Evolutionary conservation across 2,797 vertebrate genomes (phyloP).

Genomic region (Pelochelys cantorii): DNA sequence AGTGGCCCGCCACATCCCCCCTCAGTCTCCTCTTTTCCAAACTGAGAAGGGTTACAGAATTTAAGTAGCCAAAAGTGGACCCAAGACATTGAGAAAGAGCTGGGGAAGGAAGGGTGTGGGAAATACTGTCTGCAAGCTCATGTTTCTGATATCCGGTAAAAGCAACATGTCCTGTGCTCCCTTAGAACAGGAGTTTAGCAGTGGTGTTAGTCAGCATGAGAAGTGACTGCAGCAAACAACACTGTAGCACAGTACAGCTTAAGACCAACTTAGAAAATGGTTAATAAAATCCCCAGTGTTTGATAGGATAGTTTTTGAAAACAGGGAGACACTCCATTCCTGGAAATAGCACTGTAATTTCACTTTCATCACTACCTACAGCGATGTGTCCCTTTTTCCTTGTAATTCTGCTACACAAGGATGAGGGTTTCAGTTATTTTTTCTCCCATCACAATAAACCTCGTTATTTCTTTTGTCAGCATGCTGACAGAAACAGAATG

Average conservation of each 20-base stretch:
- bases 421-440: slow-evolving; percentile 59
- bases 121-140: not conserved
- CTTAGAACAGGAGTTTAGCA: not conserved
- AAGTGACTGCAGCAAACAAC: fast-evolving
- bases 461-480: slow-evolving; percentile 52
- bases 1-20: no score
- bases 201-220: not conserved
- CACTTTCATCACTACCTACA: slow-evolving; percentile 15
- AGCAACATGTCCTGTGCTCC: not conserved
- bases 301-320: not conserved
- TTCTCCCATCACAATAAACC: slow-evolving; percentile 40
- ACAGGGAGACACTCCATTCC: not conserved
- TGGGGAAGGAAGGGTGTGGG: not conserved
- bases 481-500: slow-evolving; percentile 42
- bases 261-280: not conserved
- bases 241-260: not conserved
- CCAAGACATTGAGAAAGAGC: not conserved
- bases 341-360: not conserved
- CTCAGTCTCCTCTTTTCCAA: no score
- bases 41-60: not conserved
- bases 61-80: not conserved
- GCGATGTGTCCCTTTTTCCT: slow-evolving; percentile 2
- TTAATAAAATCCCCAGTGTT: not conserved
- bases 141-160: not conserved
- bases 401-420: slow-evolving; percentile 27